Evolutionary conservation across 2,797 vertebrate genomes (phyloP), one percentile per base, ranked within the genome.

Genomic region (Arnoldichthys spilopterus): DNA sequence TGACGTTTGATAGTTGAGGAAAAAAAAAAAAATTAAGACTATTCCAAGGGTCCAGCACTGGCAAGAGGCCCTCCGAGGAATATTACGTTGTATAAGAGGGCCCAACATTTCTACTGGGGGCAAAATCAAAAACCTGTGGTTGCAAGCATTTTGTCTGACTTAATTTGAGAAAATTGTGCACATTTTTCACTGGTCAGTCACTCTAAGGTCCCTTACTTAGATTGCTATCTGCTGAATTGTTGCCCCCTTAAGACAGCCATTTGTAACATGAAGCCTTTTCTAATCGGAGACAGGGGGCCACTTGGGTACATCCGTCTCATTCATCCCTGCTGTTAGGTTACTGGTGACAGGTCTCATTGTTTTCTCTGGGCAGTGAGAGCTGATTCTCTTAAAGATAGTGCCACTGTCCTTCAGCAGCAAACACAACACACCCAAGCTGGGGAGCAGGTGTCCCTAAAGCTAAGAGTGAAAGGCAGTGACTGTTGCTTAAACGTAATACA

Each of bases 381-480:
- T 63, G 63, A 84, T 68, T 68, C 51, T 78, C 47, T 37, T 32
- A 30, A 16, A 68, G 80, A 67, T 80, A 34, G 53, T 49, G 34
- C n/a, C 34, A 37, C 59, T 16, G 18, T 54, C 74, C 74, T 49
- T 82, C 81, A 63, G 62, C 75, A 85, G 30, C 76, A 77, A 72
- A 54, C 71, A 43, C 45, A 12, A 69, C 22, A 67, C 54, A 43
- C n/a, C n/a, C n/a, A 37, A 70, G 59, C 68, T 64, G 24, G 49
- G 61, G 62, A 77, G 67, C 20, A 34, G 53, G n/a, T 45, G 59
- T 67, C 37, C 70, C 56, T 30, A 58, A 22, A 54, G 75, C 54
- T 66, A 56, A 5, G 62, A 74, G 66, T 54, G 45, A 77, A 81
- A 82, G 53, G 64, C 62, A 40, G 32, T 79, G 78, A 73, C 32